Base-by-base conservation (phyloP, 2,797 vertebrate genomes). In the Clarias fuscus region DNA sequence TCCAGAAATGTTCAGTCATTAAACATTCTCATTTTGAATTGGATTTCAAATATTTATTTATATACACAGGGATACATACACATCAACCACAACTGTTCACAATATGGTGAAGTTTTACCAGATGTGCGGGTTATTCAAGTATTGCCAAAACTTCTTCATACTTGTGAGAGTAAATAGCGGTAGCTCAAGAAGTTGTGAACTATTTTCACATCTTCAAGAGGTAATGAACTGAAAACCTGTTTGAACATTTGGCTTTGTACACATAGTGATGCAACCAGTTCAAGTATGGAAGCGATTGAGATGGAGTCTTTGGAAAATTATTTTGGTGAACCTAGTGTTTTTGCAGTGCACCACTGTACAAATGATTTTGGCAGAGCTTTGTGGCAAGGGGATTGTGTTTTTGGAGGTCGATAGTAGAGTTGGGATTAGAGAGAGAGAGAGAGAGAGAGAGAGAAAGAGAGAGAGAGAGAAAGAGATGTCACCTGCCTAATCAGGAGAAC, bases 281-380 rank as follows among this genome's bases (percentile, higher is more conserved):
- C 30, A 75, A 76, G 70, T 59, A 62, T 58, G 61, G 43, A 86
- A 64, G 43, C 77, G 48, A 86, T 61, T 83, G 24, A 4, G 62
- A 75, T 68, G 80, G 80, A 83, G 59, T 67, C 53, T 76, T 40
- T 76, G 61, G 22, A 86, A 71, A 76, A 58, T 59, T 33, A 62
- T 62, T 79, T 71, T 17, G 56, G 82, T 33, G 43, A 62, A 75
- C 37, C 83, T 84, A 14, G 70, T 73, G 14, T 68, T 76, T 75
- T 82, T 62, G 70, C 30, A 82, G 62, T 68, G 33, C 15, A 61
- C 61, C 67, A 48, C 79, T 68, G 62, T 86, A 24, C n/a, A 67
- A 72, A 65, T 83, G 72, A 70, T 86, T 77, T 83, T 83, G 85
- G 85, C 80, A 73, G 85, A 20, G 85, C 27, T 61, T 81, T 48